Evolutionary conservation across 2,113 vertebrate species (phyloP), one percentile per base, ranked within the genome.

Genomic region (Ceyx margarethae): DNA sequence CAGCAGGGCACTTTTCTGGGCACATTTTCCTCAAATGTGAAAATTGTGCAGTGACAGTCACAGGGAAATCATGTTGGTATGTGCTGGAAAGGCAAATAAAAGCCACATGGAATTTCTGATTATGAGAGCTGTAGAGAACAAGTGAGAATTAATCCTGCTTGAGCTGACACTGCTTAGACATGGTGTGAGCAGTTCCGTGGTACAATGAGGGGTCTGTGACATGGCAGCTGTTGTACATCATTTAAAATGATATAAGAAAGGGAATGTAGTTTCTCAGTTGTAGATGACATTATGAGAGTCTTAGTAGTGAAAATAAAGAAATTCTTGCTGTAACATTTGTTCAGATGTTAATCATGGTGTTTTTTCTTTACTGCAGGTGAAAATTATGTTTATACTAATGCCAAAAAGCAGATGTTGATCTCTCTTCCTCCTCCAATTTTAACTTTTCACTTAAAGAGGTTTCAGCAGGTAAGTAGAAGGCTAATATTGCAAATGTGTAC

Each of bases 361-460:
- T 28, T 90, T 89, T 83, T 88, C 35, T 66, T 87, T 88, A 81
- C 58, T 96, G 43, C 77, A 99, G 99, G 97, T 91, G 96, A 97
- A 89, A 98, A 97, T 91, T 97, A 94, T 40, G 80, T 99, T 77
- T 99, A 99, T 97, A 99, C 98, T 16, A 98, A 99, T 81, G 99
- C 98, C 40, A 98, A 98, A 96, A 99, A 99, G 95, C 99, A 99
- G 97, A 99, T 99, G 98, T 95, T 99, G 8, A 98, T 99, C 89
- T 99, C 99, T n/a, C 96, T 97, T 18, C 98, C 97, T 58, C 99
- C 99, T 81, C 98, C 98, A 58, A 88, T 99, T 81, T 98, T 99
- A 71, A 99, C 99, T 9, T 98, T 99, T 75, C 99, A 99, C 95
- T 96, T 99, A 85, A 99, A 99, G 96, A 98, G 99, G 96, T 99